Conservation (phyloP, 2,888 invertebrate species). For the Conomelus anceps region DNA sequence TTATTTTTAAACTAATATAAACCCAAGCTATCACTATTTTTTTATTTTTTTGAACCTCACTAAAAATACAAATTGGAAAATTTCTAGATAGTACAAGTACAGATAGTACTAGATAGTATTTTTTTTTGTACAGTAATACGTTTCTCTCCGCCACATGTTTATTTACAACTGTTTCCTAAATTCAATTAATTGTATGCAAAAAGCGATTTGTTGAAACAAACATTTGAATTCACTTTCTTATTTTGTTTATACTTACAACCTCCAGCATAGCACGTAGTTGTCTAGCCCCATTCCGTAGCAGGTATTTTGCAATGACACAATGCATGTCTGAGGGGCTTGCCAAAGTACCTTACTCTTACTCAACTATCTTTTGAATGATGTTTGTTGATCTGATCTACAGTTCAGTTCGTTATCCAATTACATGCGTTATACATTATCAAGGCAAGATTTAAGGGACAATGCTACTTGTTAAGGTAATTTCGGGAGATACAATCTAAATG, state of each 20-base stretch:
- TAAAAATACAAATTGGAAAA: too few relatives aligned
- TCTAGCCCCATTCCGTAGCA: background rate
- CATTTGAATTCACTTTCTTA: background rate
- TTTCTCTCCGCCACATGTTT: too few relatives aligned
- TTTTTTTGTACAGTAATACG: too few relatives aligned
- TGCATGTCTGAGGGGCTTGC: background rate
- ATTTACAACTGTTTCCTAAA: background rate
- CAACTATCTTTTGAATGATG: background rate
- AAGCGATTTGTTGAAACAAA: background rate
- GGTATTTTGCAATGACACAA: background rate
- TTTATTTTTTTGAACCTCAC: too few relatives aligned
- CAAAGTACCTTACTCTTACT: background rate
- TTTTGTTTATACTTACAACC: background rate
- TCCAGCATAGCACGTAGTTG: background rate
- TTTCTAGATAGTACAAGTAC: too few relatives aligned
- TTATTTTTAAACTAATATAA: too few relatives aligned
- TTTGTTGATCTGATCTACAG: background rate
- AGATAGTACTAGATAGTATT: too few relatives aligned
- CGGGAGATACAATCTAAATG: background rate
- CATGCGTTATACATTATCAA: background rate
- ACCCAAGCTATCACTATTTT: too few relatives aligned
- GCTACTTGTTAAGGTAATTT: background rate
- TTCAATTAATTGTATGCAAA: background rate
- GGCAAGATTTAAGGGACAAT: background rate
- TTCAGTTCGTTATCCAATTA: background rate